These are phyloP conservation scores for Zaprionus camerounensis DNA, from an alignment of 1,140 invertebrate genomes.

Conservation along the genomic window DNA sequence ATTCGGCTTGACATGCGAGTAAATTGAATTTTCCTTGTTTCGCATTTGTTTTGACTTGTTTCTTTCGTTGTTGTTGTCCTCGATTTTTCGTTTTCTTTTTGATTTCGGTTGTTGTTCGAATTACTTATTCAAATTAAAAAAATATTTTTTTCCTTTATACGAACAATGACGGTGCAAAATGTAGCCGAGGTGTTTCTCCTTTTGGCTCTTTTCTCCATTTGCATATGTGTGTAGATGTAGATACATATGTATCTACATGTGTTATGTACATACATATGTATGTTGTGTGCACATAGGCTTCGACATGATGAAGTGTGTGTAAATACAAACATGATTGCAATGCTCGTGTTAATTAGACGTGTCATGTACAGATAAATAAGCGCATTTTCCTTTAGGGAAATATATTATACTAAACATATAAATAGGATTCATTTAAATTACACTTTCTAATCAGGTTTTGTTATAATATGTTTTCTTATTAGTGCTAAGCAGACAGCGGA, in stretches of 20 bases:
- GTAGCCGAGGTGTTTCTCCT: constrained; percentile 42
- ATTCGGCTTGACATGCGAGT: constrained; percentile 83
- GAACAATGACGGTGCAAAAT: constrained; percentile 73
- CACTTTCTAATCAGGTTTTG: background rate
- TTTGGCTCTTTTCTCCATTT: constrained; percentile 34
- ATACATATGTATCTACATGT: constrained; percentile 16
- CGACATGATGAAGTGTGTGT: constrained; percentile 25
- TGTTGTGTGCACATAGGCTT: constrained; percentile 14
- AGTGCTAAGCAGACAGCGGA: background rate
- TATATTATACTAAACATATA: background rate
- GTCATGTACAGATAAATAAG: background rate
- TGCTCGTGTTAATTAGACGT: constrained; percentile 39
- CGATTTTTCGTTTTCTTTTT: constrained; percentile 58
- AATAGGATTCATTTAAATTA: background rate
- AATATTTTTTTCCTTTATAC: constrained; percentile 61
- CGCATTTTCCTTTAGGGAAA: background rate
- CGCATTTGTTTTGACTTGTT: constrained; percentile 79
- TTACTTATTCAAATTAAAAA: constrained; percentile 83
- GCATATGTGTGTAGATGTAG: constrained; percentile 19
- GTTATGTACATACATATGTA: background rate
- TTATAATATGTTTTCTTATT: background rate
- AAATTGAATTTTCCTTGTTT: constrained; percentile 83
- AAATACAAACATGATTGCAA: constrained; percentile 24
- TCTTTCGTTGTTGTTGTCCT: constrained; percentile 28
- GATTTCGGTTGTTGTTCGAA: constrained; percentile 73